A percentile compares a stretch with the other conserved stretches of the same genome.
These are phyloP conservation scores for Sycophila sp. DNA, from an alignment of 1,140 invertebrate species.

Conservation along the genomic window DNA sequence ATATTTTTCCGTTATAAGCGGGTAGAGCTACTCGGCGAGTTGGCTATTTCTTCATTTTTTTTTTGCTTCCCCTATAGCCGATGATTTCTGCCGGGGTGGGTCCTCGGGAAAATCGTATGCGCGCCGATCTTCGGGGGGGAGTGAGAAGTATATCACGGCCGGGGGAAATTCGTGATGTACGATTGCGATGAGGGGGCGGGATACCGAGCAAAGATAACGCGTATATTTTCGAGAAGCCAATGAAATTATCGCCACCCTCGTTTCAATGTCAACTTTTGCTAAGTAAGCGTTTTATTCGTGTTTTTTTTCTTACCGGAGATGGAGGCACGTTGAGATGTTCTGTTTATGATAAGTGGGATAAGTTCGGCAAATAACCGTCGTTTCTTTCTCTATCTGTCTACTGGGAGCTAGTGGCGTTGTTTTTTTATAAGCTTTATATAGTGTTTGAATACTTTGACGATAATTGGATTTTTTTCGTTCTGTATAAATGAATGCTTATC, in stretches of 20 bases:
- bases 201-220: neutral
- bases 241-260: slow-evolving; percentile 2
- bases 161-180: neutral
- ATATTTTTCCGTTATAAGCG: too few species aligned
- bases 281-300: neutral
- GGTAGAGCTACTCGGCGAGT: neutral
- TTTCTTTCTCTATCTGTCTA: neutral
- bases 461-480: too few species aligned
- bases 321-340: neutral
- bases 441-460: too few species aligned
- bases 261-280: slow-evolving; percentile 1
- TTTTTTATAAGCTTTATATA: too few species aligned
- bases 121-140: neutral
- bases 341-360: neutral
- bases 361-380: neutral
- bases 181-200: neutral
- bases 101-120: neutral
- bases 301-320: too few species aligned
- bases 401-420: neutral
- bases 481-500: too few species aligned
- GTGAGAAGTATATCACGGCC: neutral
- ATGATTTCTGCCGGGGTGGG: neutral
- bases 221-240: neutral
- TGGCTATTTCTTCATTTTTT: neutral
- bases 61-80: neutral